Conservation (phyloP, 2,888 invertebrate species). For the Bombylius major region DNA sequence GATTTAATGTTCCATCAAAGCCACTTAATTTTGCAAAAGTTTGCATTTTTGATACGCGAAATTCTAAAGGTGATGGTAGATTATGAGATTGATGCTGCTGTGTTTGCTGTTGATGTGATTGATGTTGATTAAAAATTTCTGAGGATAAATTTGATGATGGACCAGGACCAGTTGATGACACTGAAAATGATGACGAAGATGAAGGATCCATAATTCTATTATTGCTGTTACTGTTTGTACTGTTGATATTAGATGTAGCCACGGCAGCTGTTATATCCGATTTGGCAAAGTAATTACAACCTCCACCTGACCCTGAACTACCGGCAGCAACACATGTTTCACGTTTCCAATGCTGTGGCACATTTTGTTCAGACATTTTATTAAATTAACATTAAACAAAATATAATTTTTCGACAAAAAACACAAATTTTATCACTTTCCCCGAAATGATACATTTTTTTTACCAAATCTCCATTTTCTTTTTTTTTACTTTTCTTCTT, state of each 20-base stretch:
- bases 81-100: neutral
- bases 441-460: neutral
- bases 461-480: conserved; percentile 5
- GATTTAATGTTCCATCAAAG: neutral
- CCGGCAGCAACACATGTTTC: neutral
- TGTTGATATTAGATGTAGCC: neutral
- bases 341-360: conserved; percentile 7
- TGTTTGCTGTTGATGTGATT: neutral
- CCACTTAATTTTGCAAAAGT: conserved; percentile 5
- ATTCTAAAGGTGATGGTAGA: neutral
- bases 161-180: neutral
- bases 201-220: neutral
- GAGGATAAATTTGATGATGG: neutral
- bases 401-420: conserved; percentile 3
- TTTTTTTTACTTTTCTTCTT: neutral
- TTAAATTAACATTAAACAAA: neutral
- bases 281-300: neutral
- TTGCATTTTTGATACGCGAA: conserved; percentile 2
- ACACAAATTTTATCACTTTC: conserved; percentile 3
- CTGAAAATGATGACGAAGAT: neutral
- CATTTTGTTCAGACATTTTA: conserved; percentile 8
- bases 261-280: neutral
- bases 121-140: neutral
- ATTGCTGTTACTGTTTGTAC: neutral
- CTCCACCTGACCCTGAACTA: neutral